Evolutionary conservation across 2,113 vertebrate species (phyloP).

Genomic region (Tragelaphus buxtoni): DNA sequence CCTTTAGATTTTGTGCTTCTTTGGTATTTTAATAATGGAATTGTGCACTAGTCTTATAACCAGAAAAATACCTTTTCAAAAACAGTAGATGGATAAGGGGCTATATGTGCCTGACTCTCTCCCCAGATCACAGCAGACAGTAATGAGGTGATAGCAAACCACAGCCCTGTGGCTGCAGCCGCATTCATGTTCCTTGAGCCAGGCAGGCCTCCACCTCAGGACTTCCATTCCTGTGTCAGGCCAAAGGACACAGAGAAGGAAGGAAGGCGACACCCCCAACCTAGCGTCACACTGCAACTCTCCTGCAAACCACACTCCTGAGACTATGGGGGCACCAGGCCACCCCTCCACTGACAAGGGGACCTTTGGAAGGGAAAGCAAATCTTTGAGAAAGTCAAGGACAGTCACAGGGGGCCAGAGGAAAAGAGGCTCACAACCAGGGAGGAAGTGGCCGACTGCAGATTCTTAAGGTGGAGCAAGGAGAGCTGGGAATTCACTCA

Average conservation of each 20-base stretch:
- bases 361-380: neutral
- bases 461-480: neutral
- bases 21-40: neutral
- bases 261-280: neutral
- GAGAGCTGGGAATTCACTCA: neutral
- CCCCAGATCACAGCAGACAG: neutral
- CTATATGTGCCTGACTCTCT: fast-evolving
- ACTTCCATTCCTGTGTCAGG: neutral
- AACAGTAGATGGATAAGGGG: neutral
- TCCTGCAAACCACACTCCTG: neutral
- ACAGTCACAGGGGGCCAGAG: neutral
- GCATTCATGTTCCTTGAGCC: neutral
- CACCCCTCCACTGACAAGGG: neutral
- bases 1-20: neutral
- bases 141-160: neutral
- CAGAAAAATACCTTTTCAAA: neutral
- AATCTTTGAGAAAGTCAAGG: neutral
- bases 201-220: neutral
- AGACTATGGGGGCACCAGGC: neutral
- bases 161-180: neutral
- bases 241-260: neutral
- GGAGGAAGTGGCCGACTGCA: neutral
- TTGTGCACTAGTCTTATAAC: neutral
- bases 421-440: neutral
- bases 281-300: neutral